Conservation (phyloP, 1,140 invertebrate species). For the Lordiphosa mommai region DNA sequence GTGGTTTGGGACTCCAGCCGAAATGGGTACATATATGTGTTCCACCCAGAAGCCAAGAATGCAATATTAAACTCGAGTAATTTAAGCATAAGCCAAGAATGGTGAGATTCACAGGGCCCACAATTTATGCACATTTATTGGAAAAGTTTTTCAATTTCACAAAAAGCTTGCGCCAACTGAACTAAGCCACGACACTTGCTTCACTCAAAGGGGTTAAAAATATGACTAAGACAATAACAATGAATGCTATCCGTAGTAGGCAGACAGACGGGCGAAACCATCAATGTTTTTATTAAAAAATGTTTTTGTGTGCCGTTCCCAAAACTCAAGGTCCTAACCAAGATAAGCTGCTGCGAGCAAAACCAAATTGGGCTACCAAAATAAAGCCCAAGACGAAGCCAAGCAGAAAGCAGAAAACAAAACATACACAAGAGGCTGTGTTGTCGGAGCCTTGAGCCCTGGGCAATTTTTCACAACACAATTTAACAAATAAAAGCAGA, state of each 20-base stretch:
- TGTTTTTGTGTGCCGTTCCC: constrained; percentile 17
- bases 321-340: constrained; percentile 27
- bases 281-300: constrained; percentile 48
- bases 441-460: constrained; percentile 43
- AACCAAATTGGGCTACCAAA: constrained; percentile 67
- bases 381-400: constrained; percentile 50
- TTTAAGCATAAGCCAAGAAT: constrained; percentile 1
- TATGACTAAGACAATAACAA: constrained; percentile 63
- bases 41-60: neutral
- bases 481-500: constrained; percentile 73
- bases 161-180: constrained; percentile 53
- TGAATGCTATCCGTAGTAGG: constrained; percentile 24
- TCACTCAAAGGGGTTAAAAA: constrained; percentile 50
- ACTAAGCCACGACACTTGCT: constrained; percentile 41
- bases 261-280: neutral
- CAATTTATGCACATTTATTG: constrained; percentile 66
- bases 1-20: constrained; percentile 11
- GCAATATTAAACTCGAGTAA: constrained; percentile 28
- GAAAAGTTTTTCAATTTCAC: constrained; percentile 72
- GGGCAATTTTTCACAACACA: constrained; percentile 73
- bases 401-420: constrained; percentile 29
- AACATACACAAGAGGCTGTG: constrained; percentile 38
- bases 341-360: constrained; percentile 43
- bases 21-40: neutral
- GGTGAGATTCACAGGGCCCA: neutral